These are phyloP conservation scores for Elaphurus davidianus DNA, from an alignment of 2,113 vertebrate species.

Conservation along the genomic window DNA sequence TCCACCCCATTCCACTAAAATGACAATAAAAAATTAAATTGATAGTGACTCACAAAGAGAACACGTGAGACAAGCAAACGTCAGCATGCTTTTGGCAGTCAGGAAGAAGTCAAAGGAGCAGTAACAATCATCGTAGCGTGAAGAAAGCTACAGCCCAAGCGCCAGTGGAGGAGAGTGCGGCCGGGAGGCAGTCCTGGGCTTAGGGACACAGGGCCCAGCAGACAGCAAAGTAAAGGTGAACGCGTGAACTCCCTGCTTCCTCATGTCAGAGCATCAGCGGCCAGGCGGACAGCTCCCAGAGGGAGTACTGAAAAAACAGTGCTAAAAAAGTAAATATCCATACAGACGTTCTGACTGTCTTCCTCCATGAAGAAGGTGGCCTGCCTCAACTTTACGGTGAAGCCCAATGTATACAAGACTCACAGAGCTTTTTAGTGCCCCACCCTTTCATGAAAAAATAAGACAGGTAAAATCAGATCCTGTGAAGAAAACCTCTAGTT, in stretches of 20 bases:
- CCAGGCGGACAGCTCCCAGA: background rate
- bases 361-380: background rate
- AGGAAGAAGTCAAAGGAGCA: background rate
- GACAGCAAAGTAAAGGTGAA: background rate
- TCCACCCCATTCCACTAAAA: background rate
- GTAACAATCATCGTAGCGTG: background rate
- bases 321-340: background rate
- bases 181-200: background rate
- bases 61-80: background rate
- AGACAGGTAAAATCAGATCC: background rate
- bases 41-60: background rate
- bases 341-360: background rate
- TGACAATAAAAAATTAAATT: background rate
- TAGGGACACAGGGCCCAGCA: background rate
- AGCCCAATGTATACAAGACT: background rate
- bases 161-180: background rate
- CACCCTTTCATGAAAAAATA: background rate
- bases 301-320: background rate
- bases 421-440: background rate
- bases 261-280: background rate
- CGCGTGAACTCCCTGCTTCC: background rate
- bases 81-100: background rate
- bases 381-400: background rate
- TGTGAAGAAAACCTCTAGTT: background rate
- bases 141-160: background rate